Evolutionary conservation across 2,888 invertebrate genomes (phyloP).

Genomic region (Crematogaster levior): DNA sequence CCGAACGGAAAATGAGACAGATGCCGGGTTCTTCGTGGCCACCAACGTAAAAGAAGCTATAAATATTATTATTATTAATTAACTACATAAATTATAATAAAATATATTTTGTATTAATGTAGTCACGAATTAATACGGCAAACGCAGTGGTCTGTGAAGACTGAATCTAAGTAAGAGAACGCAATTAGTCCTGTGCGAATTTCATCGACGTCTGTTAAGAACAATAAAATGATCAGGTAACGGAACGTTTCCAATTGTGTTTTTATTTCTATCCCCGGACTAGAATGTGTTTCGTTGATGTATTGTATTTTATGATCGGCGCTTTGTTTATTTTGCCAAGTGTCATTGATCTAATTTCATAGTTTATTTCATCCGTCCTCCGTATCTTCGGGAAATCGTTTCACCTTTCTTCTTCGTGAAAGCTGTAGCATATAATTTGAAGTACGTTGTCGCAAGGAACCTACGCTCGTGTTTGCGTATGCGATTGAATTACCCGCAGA

Average conservation of each 20-base stretch:
- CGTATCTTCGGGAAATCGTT: neutral
- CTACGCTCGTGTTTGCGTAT: constrained; percentile 16
- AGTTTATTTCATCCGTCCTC: neutral
- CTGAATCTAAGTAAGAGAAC: constrained; percentile 67
- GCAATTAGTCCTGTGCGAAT: constrained; percentile 66
- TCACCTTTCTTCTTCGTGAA: constrained; percentile 1
- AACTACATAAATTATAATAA: constrained; percentile 77
- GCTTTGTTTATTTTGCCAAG: neutral
- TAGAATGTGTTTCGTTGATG: constrained; percentile 25
- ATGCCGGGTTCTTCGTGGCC: constrained; percentile 43
- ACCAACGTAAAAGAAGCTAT: constrained; percentile 59
- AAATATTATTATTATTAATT: constrained; percentile 76
- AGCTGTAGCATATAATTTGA: constrained; percentile 24
- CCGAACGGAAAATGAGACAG: constrained; percentile 45
- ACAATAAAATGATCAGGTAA: constrained; percentile 68
- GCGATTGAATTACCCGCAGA: constrained; percentile 39
- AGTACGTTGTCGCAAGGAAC: neutral
- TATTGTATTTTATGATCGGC: neutral
- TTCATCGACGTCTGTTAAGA: constrained; percentile 75
- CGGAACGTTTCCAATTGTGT: constrained; percentile 67
- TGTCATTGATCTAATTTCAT: constrained; percentile 1
- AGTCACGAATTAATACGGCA: constrained; percentile 76
- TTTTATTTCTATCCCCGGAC: constrained; percentile 64
- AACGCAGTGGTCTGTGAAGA: constrained; percentile 73
- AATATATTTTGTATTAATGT: constrained; percentile 83